Evolutionary conservation across 2,113 vertebrate species (phyloP), one percentile per base, ranked within the genome.

Genomic region (Casuarius casuarius): DNA sequence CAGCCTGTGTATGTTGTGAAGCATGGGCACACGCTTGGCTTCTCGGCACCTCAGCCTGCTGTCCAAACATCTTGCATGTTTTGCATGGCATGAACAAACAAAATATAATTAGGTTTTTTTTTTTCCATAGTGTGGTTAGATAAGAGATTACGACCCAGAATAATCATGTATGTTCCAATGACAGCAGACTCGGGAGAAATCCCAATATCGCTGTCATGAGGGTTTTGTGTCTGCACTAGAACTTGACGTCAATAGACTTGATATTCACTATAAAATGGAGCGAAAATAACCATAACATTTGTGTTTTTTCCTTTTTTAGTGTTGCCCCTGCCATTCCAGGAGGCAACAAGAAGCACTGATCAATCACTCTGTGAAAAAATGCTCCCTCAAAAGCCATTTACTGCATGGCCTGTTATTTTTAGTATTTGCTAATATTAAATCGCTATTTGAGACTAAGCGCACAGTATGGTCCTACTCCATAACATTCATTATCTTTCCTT

Each of bases 281-380:
- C 38, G 81, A 67, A 94, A 75, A 42, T 4, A 3, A 38, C n/a
- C 0, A 0, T 81, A 77, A 63, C 5, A 1, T 74, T 73, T 91
- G 31, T 58, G 21, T 86, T 89, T 72, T 46, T 89, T 82, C n/a
- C 19, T 9, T 48, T 56, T 25, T 51, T 81, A 54, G 40, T 68
- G 13, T 26, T 79, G 42, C 42, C 48, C 59, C 89, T 79, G 59
- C 87, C 35, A 8, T 82, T 44, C 91, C 68, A 88, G 94, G 73
- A 89, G 83, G 84, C 87, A 96, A 92, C 4, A 31, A 93, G 77
- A 94, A 95, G 40, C 67, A 89, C 63, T 88, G 72, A 90, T 87
- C 94, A 95, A 98, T 95, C 94, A 95, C 82, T 48, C 79, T 54
- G 58, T 84, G 94, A 96, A 74, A 72, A 97, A 97, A 97, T 66